phyloP scores from a whole-genome alignment of 2,797 vertebrate species.

The Microchirus variegatus region DNA sequence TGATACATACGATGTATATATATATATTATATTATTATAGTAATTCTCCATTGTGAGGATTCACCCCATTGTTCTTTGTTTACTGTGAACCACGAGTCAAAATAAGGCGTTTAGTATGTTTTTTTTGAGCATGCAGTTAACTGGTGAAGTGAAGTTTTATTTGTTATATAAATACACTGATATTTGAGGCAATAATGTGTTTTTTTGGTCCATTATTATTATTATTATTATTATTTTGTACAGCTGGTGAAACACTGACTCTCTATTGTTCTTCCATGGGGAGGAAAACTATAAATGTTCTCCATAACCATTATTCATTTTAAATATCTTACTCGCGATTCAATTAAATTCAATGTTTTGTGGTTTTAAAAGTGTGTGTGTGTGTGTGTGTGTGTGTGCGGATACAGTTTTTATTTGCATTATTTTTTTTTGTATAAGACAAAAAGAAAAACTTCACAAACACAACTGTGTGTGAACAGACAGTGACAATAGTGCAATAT shows the following conservation, averaged over 20 bases:
- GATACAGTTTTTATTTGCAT: constrained; percentile 5
- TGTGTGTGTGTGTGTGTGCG: constrained; percentile 10
- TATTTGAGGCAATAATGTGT: constrained; percentile 83
- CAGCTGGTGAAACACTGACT: constrained; percentile 39
- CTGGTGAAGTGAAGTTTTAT: constrained; percentile 62
- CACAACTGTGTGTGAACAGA: constrained; percentile 78
- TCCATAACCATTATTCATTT: constrained; percentile 15
- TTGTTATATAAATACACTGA: constrained; percentile 66
- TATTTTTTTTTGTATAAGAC: constrained; percentile 25
- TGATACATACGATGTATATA: constrained; percentile 76
- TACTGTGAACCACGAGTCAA: constrained; percentile 40
- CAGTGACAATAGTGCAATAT: constrained; percentile 86
- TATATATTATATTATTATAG: constrained; percentile 59
- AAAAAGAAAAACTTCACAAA: constrained; percentile 55
- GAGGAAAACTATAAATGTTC: constrained; percentile 42
- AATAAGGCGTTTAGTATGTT: background rate
- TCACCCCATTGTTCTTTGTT: constrained; percentile 48
- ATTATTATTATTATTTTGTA: constrained; percentile 1
- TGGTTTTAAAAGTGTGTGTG: constrained; percentile 26
- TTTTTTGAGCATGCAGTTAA: constrained; percentile 66
- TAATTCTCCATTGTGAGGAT: constrained; percentile 62
- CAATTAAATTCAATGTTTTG: constrained; percentile 22
- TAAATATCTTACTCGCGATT: constrained; percentile 25
- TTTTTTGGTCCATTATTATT: constrained; percentile 51
- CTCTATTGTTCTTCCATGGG: constrained; percentile 65